Evolutionary conservation across 2,888 invertebrate genomes (phyloP).

Genomic region (Polyommatus iphigenia): DNA sequence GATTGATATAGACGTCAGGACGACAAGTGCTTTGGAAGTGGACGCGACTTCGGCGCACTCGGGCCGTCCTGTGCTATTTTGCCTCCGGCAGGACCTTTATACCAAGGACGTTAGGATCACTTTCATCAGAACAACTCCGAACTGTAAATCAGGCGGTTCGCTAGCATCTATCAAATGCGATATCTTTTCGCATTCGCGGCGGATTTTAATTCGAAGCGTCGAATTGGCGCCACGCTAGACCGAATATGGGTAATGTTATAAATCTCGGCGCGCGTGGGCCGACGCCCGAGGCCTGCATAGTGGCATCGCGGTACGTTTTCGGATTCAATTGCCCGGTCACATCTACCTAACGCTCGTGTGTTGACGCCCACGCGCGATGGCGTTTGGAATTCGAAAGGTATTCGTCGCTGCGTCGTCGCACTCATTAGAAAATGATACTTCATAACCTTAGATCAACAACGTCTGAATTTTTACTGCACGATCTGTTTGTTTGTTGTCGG

Average conservation of each 20-base stretch:
- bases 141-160: constrained; percentile 65
- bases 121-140: not conserved
- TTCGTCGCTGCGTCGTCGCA: constrained; percentile 63
- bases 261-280: constrained; percentile 63
- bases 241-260: constrained; percentile 79
- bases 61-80: not conserved
- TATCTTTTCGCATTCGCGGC: constrained; percentile 66
- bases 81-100: not conserved
- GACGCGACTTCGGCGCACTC: constrained; percentile 32
- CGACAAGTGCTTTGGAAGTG: constrained; percentile 36
- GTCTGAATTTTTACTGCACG: constrained; percentile 32
- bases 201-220: constrained; percentile 75
- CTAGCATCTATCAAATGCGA: constrained; percentile 66
- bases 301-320: constrained; percentile 46
- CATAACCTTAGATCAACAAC: constrained; percentile 29
- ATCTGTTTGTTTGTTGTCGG: constrained; percentile 41
- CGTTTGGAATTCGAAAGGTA: constrained; percentile 78
- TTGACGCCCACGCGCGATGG: constrained; percentile 65
- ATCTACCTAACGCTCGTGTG: constrained; percentile 55
- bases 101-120: not conserved
- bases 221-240: constrained; percentile 76
- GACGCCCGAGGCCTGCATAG: constrained; percentile 50
- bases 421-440: constrained; percentile 54
- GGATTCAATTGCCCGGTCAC: constrained; percentile 66
- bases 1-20: constrained; percentile 37